Conservation (phyloP, 2,113 vertebrate species). For the Passer domesticus region DNA sequence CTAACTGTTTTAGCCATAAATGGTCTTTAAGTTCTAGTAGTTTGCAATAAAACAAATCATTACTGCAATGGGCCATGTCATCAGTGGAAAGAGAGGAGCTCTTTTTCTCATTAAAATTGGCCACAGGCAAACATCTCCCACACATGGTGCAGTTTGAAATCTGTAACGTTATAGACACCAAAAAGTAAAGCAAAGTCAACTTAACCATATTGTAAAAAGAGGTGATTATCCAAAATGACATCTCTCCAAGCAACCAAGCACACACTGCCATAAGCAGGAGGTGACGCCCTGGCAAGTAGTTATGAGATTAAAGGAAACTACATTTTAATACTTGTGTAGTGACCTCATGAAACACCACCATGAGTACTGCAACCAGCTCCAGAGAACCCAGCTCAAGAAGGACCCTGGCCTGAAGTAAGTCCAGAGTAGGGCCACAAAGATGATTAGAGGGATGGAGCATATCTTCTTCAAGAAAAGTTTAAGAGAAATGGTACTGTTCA, state of each 20-base stretch:
- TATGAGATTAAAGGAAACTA: neutral
- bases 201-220: neutral
- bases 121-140: neutral
- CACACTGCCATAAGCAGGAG: neutral
- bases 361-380: neutral
- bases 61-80: neutral
- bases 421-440: neutral
- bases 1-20: constrained; percentile 58
- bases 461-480: neutral
- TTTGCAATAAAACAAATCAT: constrained; percentile 39
- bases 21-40: constrained; percentile 43
- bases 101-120: neutral
- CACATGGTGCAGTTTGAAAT: neutral
- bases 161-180: neutral
- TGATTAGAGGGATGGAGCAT: neutral
- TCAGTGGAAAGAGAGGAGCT: neutral
- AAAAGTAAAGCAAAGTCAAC: neutral
- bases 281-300: neutral
- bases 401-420: neutral
- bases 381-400: neutral
- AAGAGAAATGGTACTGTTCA: neutral
- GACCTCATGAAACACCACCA: neutral
- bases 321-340: neutral
- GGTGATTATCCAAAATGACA: rapidly evolving
- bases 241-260: neutral